Evolutionary conservation across 2,797 vertebrate species (phyloP).

Genomic region (Dendrocincla tyrannina): DNA sequence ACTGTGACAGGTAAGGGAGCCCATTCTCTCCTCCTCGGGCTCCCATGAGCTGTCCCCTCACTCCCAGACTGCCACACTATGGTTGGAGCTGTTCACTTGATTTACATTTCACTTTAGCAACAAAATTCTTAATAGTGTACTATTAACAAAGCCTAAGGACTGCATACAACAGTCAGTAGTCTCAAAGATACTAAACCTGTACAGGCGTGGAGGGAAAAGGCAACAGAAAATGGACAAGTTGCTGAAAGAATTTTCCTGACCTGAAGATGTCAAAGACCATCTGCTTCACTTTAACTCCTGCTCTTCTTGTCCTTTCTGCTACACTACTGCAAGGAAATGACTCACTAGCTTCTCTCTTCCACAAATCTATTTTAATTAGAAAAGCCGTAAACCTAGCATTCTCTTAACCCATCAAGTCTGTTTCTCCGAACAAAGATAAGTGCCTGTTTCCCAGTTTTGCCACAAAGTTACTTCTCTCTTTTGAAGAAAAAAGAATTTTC

Average conservation of each 20-base stretch:
- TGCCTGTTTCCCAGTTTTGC: neutral
- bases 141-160: neutral
- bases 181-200: neutral
- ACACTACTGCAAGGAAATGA: neutral
- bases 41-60: accelerated
- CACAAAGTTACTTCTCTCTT: neutral
- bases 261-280: neutral
- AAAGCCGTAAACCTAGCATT: neutral
- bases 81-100: neutral
- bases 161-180: accelerated
- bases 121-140: neutral
- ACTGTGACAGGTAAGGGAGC: accelerated
- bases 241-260: neutral
- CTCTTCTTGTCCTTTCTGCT: neutral
- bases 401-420: neutral
- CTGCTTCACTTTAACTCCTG: neutral
- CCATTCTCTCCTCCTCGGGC: accelerated
- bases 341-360: neutral
- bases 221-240: neutral
- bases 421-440: neutral
- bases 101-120: neutral
- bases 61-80: neutral
- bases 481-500: neutral
- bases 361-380: neutral
- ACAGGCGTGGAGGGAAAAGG: neutral